Base-by-base conservation (phyloP, 2,888 invertebrate genomes). In the Prosopocoilus inquinatus region DNA sequence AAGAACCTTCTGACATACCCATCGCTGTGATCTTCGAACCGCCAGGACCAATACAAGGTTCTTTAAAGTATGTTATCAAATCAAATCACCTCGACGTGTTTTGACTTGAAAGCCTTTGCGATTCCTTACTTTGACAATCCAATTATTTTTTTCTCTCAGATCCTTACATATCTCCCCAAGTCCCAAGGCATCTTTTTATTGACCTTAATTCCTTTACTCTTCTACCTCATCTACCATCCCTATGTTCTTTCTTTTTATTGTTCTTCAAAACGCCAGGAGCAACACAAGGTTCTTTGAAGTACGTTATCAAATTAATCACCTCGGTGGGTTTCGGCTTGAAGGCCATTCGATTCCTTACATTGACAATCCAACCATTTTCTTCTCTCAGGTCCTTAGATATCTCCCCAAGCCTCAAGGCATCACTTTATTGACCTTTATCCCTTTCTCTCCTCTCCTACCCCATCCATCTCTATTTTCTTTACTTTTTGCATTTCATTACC, bases 21-120 rank as follows among this genome's bases (percentile, higher is more conserved):
- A 80, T 90, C 45, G 87, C 88, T 9, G 82, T 89, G 50, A 83
- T 89, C 64, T 89, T 89, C 70, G 82, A 85, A 55, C 79, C 71
- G 52, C 78, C 81, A 44, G 79, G 79, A 63, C 78, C 81, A 1
- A 67, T 75, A 9, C 70, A 68, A 47, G 76, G 75, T 11, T 80
- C 55, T 73, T 78, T 88, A 36, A 80, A 81, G 86, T 87, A 71
- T 71, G 75, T 36, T 11, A 9, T 5, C 15, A n/a, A 49, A 11
- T 59, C 16, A 12, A 52, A 9, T 5, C 15, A n/a, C 48, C 32
- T 59, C 16, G 20, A 52, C 13, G 28, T 41, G 38, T 39, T 41
- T 12, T 3, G 16, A 3, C 20, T 28, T 28, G 4, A 28, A 4
- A 5, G 7, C 5, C 3, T 33, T 28, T 20, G 28, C 12, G 28